Base-by-base conservation (phyloP, 92 coral and sea anemone genomes). In the Umimayanthus kanabou region DNA sequence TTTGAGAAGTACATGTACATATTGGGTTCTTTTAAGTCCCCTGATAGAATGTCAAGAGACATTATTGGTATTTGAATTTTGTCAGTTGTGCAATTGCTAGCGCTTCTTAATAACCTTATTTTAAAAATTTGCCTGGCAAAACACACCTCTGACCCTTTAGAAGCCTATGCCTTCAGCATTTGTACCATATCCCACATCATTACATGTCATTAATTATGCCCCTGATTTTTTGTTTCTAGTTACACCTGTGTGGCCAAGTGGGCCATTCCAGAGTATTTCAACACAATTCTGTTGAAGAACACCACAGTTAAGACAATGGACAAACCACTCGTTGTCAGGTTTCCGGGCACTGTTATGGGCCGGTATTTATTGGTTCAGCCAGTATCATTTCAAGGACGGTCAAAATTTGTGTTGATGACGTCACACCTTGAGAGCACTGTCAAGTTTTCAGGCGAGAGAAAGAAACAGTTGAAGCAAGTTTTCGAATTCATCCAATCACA, bases 341-440 rank as follows among this genome's bases (percentile, higher is more conserved):
- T 97, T 76, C 87, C 77, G 10, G 61, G 88, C 50, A 92, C 94
- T 88, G 40, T 22, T 20, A 97, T 97, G 99, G 99, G 96, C 6
- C 98, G 99, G 3, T 96, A 97, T 85, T 33, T 90, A 30, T 92
- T 97, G 72, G 91, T 91, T 76, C 99, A 93, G 70, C 95, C 98
- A 53, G 95, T 90, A 73, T 43, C 77, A 40, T 92, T 91, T 82
- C 80, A 76, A 11, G 89, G 88, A 39, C 80, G 85, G 28, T 84
- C 91, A 3, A 86, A 87, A 85, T 75, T 97, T 50, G 72, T 94
- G 39, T 80, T 97, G 28, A 91, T 97, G 97, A 95, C 99, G 15
- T 93, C 99, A 64, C 99, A 97, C 82, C 92, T 97, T n/a, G 99
- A 97, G 53, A 97, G 99, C 85, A 93, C 94, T 26, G 79, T 1